A percentile compares a stretch with the other conserved stretches of the same genome.
Conservation (phyloP, 53 echinoderm and acorn worm genomes). For the Crossaster papposus region DNA sequence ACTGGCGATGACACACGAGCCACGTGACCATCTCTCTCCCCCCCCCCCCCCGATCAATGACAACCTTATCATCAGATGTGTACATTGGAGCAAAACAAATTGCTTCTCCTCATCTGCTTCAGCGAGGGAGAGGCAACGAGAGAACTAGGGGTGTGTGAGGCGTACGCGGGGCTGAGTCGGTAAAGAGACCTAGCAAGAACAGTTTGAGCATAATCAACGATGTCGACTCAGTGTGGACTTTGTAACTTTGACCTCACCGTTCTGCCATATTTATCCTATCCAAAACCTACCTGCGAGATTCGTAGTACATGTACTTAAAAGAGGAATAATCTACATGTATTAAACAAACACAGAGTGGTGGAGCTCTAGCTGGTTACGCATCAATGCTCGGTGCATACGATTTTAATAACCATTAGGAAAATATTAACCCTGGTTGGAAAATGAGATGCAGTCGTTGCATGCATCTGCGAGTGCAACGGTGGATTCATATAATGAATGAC, state of each 20-base stretch:
- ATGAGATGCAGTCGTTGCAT: neutral
- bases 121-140: neutral
- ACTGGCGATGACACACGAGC: conserved; percentile 30
- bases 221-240: neutral
- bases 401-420: conserved; percentile 8
- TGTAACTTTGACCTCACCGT: neutral
- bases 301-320: neutral
- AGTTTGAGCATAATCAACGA: neutral
- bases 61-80: conserved; percentile 51
- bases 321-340: neutral
- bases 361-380: conserved; percentile 1
- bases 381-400: neutral
- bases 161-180: neutral
- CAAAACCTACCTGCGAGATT: neutral
- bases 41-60: conserved; percentile 35
- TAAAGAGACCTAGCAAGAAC: neutral
- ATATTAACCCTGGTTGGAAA: neutral
- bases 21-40: conserved; percentile 13
- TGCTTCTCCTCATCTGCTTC: neutral
- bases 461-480: neutral
- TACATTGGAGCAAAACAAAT: conserved; percentile 47
- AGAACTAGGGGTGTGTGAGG: neutral
- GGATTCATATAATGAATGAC: neutral
- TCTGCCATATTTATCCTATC: neutral
- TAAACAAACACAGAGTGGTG: neutral